phyloP scores from a whole-genome alignment of 2,113 vertebrate genomes.

The Scytalopus superciliaris region DNA sequence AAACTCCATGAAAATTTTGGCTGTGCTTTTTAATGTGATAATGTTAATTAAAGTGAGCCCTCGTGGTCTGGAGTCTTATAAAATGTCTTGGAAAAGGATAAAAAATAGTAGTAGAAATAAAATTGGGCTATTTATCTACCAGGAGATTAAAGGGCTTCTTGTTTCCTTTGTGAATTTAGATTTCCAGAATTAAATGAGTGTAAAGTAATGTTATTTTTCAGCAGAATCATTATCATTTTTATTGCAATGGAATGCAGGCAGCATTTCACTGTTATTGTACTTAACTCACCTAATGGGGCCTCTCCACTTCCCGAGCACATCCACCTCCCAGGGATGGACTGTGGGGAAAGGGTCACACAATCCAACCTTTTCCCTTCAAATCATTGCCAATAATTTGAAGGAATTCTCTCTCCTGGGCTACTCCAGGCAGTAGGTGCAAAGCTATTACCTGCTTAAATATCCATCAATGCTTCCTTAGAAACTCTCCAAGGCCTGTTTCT shows the following conservation, averaged over 20 bases:
- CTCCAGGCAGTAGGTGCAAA: background rate
- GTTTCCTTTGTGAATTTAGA: constrained; percentile 70
- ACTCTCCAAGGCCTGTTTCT: background rate
- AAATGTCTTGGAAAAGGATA: constrained; percentile 54
- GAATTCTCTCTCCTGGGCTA: background rate
- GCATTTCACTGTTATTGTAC: constrained; percentile 21
- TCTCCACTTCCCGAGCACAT: background rate
- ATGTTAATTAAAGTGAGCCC: constrained; percentile 67
- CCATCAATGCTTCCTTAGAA: background rate
- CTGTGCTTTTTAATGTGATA: constrained; percentile 59
- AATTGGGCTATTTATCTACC: constrained; percentile 61
- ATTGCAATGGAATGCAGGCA: constrained; percentile 12
- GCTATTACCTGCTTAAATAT: background rate
- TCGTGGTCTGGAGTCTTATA: constrained; percentile 37
- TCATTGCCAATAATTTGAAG: background rate
- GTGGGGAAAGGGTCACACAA: background rate
- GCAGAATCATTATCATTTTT: constrained; percentile 63
- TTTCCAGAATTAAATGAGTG: constrained; percentile 71
- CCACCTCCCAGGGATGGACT: background rate
- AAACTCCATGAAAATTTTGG: constrained; percentile 57
- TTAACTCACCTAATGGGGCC: constrained; percentile 43
- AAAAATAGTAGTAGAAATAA: constrained; percentile 66
- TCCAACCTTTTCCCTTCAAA: background rate
- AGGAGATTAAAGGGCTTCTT: constrained; percentile 60
- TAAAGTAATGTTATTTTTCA: constrained; percentile 67